Conservation (phyloP, 2,888 invertebrate species). For the Celastrina argiolus region DNA sequence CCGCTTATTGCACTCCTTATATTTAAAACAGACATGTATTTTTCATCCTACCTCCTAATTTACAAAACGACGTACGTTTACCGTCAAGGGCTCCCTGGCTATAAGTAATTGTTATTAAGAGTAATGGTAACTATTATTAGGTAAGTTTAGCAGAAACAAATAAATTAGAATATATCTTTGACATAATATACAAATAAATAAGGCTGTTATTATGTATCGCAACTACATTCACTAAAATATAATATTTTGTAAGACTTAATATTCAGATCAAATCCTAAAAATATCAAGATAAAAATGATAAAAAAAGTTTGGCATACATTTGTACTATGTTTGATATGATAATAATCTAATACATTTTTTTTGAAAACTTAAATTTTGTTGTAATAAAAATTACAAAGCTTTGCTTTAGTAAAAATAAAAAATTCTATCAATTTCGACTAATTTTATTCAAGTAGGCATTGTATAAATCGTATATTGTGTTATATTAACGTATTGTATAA, state of each 20-base stretch:
- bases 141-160: neutral
- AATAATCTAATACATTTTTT: neutral
- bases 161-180: neutral
- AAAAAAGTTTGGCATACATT: conserved; percentile 9
- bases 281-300: neutral
- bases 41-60: no score
- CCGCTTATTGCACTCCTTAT: no score
- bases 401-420: neutral
- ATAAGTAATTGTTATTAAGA: neutral
- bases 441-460: neutral
- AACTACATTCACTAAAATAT: neutral
- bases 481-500: neutral
- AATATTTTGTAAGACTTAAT: neutral
- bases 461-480: neutral
- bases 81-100: no score
- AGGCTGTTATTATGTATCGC: neutral
- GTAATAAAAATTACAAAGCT: neutral
- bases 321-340: conserved; percentile 19
- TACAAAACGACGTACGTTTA: no score
- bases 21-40: no score
- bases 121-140: neutral
- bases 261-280: neutral
- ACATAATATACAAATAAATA: neutral
- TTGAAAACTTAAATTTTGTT: neutral
- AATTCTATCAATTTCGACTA: neutral